Percentiles rank a stretch among this genome's conserved stretches.
phyloP scores from a whole-genome alignment of 2,797 vertebrate species.

The Gouania willdenowi region DNA sequence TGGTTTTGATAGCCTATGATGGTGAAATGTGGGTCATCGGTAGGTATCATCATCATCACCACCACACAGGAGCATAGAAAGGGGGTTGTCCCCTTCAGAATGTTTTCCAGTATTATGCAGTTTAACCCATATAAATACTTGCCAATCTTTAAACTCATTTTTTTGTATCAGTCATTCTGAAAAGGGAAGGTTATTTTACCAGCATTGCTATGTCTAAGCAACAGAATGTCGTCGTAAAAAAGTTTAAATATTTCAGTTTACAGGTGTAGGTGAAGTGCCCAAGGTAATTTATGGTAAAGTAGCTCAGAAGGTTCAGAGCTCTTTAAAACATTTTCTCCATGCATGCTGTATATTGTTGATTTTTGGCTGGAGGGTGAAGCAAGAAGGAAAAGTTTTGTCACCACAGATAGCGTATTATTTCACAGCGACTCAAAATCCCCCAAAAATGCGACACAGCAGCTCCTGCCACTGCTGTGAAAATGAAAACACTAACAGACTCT shows the following conservation, averaged over 20 bases:
- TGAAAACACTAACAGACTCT: conserved; percentile 49
- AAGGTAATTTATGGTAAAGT: too few species aligned
- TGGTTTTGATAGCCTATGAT: conserved; percentile 59
- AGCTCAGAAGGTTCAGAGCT: too few species aligned
- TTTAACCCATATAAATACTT: conserved; percentile 11
- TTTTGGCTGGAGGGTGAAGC: conserved; percentile 3
- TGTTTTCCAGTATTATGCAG: conserved; percentile 58
- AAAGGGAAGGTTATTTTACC: too few species aligned
- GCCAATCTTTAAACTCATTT: too few species aligned
- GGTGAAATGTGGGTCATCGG: conserved; percentile 71
- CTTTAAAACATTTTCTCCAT: too few species aligned
- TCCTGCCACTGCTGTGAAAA: conserved; percentile 42
- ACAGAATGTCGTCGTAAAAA: too few species aligned
- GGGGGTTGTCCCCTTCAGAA: conserved; percentile 41
- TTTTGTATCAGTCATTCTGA: too few species aligned
- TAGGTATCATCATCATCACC: conserved; percentile 58
- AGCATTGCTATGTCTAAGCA: too few species aligned
- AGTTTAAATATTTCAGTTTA: too few species aligned
- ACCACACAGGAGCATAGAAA: conserved; percentile 33
- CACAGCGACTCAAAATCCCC: conserved; percentile 63
- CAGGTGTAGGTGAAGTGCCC: too few species aligned
- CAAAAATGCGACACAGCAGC: conserved; percentile 37
- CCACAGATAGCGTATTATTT: conserved; percentile 58
- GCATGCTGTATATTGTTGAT: too few species aligned
- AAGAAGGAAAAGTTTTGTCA: conserved; percentile 54